phyloP scores from a whole-genome alignment of 2,113 vertebrate species.

The Passer montanus region DNA sequence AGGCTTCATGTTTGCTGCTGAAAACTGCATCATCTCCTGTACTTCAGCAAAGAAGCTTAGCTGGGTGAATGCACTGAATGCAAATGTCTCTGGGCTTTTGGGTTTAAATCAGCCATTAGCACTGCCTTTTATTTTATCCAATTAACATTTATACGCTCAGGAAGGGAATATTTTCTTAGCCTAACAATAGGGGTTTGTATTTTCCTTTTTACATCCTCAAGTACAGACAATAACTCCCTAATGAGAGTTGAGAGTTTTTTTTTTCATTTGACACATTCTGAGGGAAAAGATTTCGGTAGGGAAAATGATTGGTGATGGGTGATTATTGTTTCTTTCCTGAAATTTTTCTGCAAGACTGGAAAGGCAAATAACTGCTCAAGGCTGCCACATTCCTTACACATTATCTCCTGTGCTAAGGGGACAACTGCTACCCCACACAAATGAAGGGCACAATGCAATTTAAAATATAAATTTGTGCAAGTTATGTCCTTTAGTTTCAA shows the following conservation, averaged over 20 bases:
- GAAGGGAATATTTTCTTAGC: conserved; percentile 1
- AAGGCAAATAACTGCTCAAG: not conserved
- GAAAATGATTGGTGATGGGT: not conserved
- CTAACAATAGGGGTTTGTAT: not conserved
- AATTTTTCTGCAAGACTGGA: not conserved
- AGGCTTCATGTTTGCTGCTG: not conserved
- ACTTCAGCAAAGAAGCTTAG: not conserved
- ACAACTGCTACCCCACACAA: not conserved
- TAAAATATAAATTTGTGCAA: not conserved
- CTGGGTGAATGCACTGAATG: not conserved
- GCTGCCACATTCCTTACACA: not conserved
- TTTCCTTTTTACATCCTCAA: not conserved
- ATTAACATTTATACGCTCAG: not conserved
- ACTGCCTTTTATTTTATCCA: not conserved
- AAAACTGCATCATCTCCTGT: not conserved
- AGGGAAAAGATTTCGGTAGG: not conserved
- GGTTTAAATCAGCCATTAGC: not conserved
- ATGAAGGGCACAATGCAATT: not conserved
- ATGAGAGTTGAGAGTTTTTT: not conserved
- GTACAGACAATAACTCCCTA: not conserved
- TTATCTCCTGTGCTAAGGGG: not conserved
- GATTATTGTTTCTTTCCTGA: not conserved
- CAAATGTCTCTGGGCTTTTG: conserved; percentile 3
- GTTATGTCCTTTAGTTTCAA: not conserved
- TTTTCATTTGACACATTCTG: not conserved